These are phyloP conservation scores for Galeruca laticollis DNA, from an alignment of 2,888 invertebrate genomes.

Conservation along the genomic window DNA sequence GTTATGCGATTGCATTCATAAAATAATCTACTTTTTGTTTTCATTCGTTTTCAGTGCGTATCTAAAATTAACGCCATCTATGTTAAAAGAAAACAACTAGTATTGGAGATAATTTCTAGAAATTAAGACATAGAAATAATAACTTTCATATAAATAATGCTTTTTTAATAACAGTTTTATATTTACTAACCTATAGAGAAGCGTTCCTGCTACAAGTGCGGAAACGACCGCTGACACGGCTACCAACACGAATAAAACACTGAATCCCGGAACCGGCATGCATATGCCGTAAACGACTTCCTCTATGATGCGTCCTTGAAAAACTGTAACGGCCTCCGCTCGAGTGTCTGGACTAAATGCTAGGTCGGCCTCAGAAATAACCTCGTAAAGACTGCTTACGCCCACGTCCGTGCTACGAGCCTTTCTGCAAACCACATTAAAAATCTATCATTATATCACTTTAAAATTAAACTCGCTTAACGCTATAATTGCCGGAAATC, in stretches of 20 bases:
- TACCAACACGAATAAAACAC: slow-evolving; percentile 87
- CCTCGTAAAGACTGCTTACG: slow-evolving; percentile 88
- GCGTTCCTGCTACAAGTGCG: slow-evolving; percentile 82
- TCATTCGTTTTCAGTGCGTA: no score
- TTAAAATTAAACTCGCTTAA: no score
- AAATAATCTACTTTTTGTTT: no score
- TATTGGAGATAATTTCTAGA: no score
- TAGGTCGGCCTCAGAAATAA: slow-evolving; percentile 91
- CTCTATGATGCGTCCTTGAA: slow-evolving; percentile 88
- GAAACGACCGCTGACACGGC: slow-evolving; percentile 90
- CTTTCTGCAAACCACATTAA: slow-evolving; percentile 18
- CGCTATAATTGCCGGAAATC: no score
- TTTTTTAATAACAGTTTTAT: not conserved
- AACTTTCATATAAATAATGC: not conserved
- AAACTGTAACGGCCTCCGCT: slow-evolving; percentile 86
- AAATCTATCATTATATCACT: no score
- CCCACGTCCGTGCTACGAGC: slow-evolving; percentile 89
- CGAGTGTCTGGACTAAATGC: slow-evolving; percentile 88
- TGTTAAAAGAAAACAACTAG: no score
- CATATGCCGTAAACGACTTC: slow-evolving; percentile 94
- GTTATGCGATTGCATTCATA: no score
- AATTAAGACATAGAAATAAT: no score
- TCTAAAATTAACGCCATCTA: no score
- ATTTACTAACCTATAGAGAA: slow-evolving; percentile 57
- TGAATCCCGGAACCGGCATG: slow-evolving; percentile 90